Conservation (phyloP, 2,888 invertebrate genomes). For the Allygus modestus region DNA sequence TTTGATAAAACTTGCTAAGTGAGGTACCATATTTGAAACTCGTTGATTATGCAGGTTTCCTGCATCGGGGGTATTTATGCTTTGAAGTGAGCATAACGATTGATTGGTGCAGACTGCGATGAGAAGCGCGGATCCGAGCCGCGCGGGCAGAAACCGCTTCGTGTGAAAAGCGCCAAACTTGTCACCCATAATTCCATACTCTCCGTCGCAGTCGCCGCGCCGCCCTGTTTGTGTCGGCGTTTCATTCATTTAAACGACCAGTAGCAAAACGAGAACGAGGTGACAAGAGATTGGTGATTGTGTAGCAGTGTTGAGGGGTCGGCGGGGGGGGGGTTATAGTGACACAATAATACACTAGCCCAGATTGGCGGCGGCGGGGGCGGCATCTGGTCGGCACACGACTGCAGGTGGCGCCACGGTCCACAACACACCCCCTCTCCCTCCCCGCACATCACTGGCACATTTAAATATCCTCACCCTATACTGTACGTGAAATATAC, state of each 20-base stretch:
- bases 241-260: neutral
- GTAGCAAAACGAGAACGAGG: neutral
- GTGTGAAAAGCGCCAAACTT: too few species aligned
- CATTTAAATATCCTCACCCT: constrained; percentile 25
- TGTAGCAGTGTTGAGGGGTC: neutral
- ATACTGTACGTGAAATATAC: neutral
- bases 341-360: constrained; percentile 28
- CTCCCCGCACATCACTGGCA: neutral
- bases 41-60: too few species aligned
- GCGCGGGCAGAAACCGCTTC: too few species aligned
- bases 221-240: neutral
- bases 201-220: too few species aligned
- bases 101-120: too few species aligned
- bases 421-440: neutral
- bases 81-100: too few species aligned
- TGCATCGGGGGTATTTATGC: too few species aligned
- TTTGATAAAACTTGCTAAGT: too few species aligned
- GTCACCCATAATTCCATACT: too few species aligned
- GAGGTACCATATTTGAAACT: too few species aligned
- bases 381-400: constrained; percentile 29
- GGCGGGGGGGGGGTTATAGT: neutral
- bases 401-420: neutral
- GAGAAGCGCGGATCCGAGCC: too few species aligned
- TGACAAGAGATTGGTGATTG: neutral
- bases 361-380: neutral